Conservation (phyloP, 2,888 invertebrate genomes). For the Agapetus fuscipes region DNA sequence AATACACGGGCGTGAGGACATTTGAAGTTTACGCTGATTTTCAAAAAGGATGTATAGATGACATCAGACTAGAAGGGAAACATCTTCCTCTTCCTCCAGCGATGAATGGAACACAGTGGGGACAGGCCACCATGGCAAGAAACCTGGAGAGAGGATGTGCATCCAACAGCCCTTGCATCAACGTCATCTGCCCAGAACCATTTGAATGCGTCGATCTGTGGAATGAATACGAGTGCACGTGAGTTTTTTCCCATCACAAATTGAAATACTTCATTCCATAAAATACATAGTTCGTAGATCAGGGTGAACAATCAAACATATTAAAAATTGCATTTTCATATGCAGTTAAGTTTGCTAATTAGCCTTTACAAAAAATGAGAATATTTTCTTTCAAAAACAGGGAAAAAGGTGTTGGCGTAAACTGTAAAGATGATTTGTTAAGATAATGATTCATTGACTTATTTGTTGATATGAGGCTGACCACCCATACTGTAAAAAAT, state of each 20-base stretch:
- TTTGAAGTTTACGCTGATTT: conserved; percentile 93
- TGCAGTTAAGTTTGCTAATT: conserved; percentile 1
- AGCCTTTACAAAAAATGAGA: conserved; percentile 1
- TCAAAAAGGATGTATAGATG: conserved; percentile 73
- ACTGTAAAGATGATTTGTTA: too few relatives aligned
- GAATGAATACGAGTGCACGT: conserved; percentile 99
- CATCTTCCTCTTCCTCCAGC: conserved; percentile 90
- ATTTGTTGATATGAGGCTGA: too few relatives aligned
- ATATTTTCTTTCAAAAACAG: too few relatives aligned
- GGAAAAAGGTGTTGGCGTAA: too few relatives aligned
- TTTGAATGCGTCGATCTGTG: conserved; percentile 94
- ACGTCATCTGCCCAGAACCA: conserved; percentile 87
- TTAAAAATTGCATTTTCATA: too few relatives aligned
- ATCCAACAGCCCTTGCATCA: conserved; percentile 90
- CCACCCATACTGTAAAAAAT: too few relatives aligned
- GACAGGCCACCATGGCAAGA: conserved; percentile 88
- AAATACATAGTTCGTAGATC: conserved; percentile 1
- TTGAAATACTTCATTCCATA: too few relatives aligned
- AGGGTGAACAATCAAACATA: too few relatives aligned
- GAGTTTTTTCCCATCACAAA: too few relatives aligned
- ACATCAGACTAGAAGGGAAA: conserved; percentile 81
- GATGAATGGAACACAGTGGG: conserved; percentile 93
- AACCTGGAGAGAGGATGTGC: conserved; percentile 89
- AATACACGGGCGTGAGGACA: conserved; percentile 87
- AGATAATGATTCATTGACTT: too few relatives aligned